A percentile compares a stretch with the other conserved stretches of the same genome.
phyloP scores from a whole-genome alignment of 2,113 vertebrate genomes.

The Pluvianellus socialis region DNA sequence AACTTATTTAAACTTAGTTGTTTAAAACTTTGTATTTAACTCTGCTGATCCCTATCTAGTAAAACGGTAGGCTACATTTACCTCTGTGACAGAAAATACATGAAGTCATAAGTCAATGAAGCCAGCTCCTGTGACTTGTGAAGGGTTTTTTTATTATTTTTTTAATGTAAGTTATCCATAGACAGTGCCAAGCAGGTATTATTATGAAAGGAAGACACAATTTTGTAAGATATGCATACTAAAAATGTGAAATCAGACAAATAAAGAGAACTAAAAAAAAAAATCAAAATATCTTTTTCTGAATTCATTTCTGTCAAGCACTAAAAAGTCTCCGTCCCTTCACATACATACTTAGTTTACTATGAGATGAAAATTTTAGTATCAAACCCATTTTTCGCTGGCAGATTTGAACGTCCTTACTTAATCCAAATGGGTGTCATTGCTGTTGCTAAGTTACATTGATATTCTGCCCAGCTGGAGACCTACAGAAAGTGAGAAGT shows the following conservation, averaged over 20 bases:
- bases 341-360: not conserved
- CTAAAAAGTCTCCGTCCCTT: not conserved
- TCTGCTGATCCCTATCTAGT: not conserved
- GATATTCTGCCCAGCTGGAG: conserved; percentile 44
- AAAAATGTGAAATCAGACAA: not conserved
- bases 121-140: not conserved
- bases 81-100: not conserved
- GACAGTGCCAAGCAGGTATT: not conserved
- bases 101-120: not conserved
- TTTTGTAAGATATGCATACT: not conserved
- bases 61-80: not conserved
- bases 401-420: not conserved
- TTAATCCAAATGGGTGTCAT: not conserved
- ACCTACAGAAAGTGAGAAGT: not conserved
- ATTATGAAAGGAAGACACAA: not conserved
- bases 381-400: not conserved
- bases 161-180: not conserved
- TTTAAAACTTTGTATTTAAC: not conserved
- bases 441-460: not conserved
- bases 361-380: not conserved
- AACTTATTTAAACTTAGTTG: not conserved
- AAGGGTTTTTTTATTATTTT: not conserved
- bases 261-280: not conserved
- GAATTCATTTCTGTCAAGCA: not conserved
- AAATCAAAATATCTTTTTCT: not conserved